Base-by-base conservation (phyloP, 2,888 invertebrate species). In the Trichopria drosophilae region DNA sequence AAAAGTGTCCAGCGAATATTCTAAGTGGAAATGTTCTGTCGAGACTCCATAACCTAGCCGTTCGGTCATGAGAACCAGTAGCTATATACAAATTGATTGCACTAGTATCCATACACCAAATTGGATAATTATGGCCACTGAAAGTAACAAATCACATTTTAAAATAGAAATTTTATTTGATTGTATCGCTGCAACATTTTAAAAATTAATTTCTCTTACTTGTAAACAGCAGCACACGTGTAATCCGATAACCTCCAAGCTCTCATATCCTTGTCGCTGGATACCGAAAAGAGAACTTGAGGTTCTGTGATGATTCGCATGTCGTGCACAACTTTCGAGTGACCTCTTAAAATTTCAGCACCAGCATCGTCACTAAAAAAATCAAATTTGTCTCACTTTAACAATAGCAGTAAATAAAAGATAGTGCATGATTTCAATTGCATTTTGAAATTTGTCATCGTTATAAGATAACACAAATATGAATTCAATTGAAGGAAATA, bases 121-220 rank as follows among this genome's bases (percentile, higher is more conserved):
- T 86, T 1, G 94, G 90, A 68, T 90, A 89, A 68, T 85, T 86
- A 75, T 96, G 95, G 22, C 94, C 95, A 64, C 86, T 82, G 67
- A 62, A 78, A 73, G 75, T 69, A 23, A 44, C 50, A 50, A 31
- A 41, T 41, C 13, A 34, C 15, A 39, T 18, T 20, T n/a, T n/a
- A n/a, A n/a, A n/a, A n/a, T n/a, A n/a, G 4, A 42, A 47, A 23
- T 34, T 28, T n/a, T n/a, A n/a, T n/a, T n/a, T n/a, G n/a, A n/a
- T n/a, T n/a, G n/a, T n/a, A n/a, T n/a, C n/a, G n/a, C n/a, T n/a
- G n/a, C n/a, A n/a, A n/a, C n/a, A 45, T 9, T 22, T 35, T 29
- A 20, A 43, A 9, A 41, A 9, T 40, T 41, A 29, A 18, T 44
- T 12, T 18, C 34, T 32, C 51, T 53, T 70, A 85, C 85, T 82